phyloP scores from a whole-genome alignment of 2,797 vertebrate genomes.

The Oreonectes daqikongensis region DNA sequence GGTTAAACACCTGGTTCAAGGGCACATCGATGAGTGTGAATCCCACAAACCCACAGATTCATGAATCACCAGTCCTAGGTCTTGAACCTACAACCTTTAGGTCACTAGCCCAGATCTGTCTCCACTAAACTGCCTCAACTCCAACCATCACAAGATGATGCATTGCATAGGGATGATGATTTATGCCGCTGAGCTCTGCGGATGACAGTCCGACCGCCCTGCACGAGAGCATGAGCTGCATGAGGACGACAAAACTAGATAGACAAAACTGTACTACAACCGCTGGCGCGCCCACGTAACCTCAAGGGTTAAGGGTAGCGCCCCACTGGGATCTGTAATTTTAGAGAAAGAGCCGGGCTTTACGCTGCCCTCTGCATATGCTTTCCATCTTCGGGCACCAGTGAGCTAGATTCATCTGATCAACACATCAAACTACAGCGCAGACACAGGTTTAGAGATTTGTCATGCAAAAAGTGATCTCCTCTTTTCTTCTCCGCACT shows the following conservation, averaged over 20 bases:
- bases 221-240: not conserved
- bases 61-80: slow-evolving; percentile 3
- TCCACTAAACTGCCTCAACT: not conserved
- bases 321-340: slow-evolving; percentile 5
- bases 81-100: slow-evolving; percentile 3
- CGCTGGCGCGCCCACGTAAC: not conserved
- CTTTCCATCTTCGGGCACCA: slow-evolving; percentile 7
- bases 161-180: slow-evolving; percentile 32
- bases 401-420: slow-evolving; percentile 38
- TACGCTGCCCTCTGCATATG: slow-evolving; percentile 6
- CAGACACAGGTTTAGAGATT: slow-evolving; percentile 3
- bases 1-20: slow-evolving; percentile 31
- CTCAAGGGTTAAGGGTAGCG: slow-evolving; percentile 7
- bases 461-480: slow-evolving; percentile 23
- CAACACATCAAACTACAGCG: not conserved
- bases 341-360: slow-evolving; percentile 2
- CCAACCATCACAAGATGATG: slow-evolving; percentile 22
- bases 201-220: slow-evolving; percentile 5
- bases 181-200: not conserved
- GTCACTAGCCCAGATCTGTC: slow-evolving; percentile 4
- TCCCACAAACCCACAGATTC: slow-evolving; percentile 12
- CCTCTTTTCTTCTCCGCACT: not conserved
- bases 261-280: slow-evolving; percentile 19
- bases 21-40: not conserved
- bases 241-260: not conserved